These are phyloP conservation scores for Aphrophora alni DNA, from an alignment of 2,888 invertebrate species.

Conservation along the genomic window DNA sequence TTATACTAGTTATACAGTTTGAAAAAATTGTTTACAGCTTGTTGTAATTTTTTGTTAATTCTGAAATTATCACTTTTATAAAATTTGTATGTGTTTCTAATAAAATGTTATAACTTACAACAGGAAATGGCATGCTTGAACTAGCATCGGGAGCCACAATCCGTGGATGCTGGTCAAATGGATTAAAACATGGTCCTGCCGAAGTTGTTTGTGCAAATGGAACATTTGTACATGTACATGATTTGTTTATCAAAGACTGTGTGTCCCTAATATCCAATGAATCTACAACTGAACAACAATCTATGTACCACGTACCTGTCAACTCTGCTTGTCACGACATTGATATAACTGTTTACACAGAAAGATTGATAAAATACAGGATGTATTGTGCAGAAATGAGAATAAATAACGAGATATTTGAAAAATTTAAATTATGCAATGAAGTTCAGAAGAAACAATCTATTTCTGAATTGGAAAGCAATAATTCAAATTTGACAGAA, in stretches of 20 bases:
- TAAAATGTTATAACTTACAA: no score
- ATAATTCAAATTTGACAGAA: no score
- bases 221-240: constrained; percentile 5
- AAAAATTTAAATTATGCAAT: no score
- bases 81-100: no score
- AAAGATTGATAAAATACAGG: constrained; percentile 4
- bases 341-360: neutral
- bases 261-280: neutral
- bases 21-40: no score
- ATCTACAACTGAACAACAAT: neutral
- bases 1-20: no score
- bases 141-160: constrained; percentile 17
- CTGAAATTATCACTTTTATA: no score
- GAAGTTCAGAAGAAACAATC: no score
- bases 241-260: constrained; percentile 28
- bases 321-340: constrained; percentile 18
- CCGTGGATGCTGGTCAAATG: constrained; percentile 31
- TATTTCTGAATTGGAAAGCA: no score
- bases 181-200: constrained; percentile 33
- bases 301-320: constrained; percentile 11
- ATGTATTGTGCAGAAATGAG: no score
- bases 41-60: no score
- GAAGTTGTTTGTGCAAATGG: constrained; percentile 37
- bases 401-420: no score
- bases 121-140: constrained; percentile 35